Base-by-base conservation (phyloP, 2,888 invertebrate species). In the Camptogramma bilineatum region DNA sequence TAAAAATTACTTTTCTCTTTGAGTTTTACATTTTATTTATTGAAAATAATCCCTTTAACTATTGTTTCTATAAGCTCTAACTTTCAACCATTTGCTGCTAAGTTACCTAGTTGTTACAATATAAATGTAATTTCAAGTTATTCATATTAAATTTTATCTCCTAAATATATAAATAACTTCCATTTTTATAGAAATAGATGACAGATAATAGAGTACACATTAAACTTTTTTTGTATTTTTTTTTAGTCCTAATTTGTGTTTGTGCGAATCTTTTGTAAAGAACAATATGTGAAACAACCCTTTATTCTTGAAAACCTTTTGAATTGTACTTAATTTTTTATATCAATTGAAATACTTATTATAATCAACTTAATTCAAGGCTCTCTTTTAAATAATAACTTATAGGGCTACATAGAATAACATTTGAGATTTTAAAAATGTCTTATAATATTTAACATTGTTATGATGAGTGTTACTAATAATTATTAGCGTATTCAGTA, bases 251-350 rank as follows among this genome's bases (percentile, higher is more conserved):
- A 77, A 63, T 72, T 71, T 69, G 73, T 52, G 28, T 28, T 28
- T 75, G 70, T 76, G 55, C 57, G 54, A 51, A 28, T 48, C 66
- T 74, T 74, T 76, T 74, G 62, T 74, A 71, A 66, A 56, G 53
- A 64, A 64, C 54, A 71, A 68, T 65, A 72, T 69, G 72, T 74
- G 73, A 64, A 68, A 62, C 67, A 54, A 64, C 68, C 63, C 55
- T 66, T 69, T 55, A 64, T 66, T 64, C 64, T 66, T 66, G 55
- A 57, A 62, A 63, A 53, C 58, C 66, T 62, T 62, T 61, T 44
- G 28, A n/a, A 56, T 53, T 72, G 75, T 76, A 76, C 76, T 76
- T 76, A 76, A 74, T 74, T 67, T 73, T 71, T 65, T 71, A 60
- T 55, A 63, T 52, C 31, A 66, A 64, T 64, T 54, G 56, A 51